These are phyloP conservation scores for Andrena flavipes DNA, from an alignment of 2,888 invertebrate species.

Conservation along the genomic window DNA sequence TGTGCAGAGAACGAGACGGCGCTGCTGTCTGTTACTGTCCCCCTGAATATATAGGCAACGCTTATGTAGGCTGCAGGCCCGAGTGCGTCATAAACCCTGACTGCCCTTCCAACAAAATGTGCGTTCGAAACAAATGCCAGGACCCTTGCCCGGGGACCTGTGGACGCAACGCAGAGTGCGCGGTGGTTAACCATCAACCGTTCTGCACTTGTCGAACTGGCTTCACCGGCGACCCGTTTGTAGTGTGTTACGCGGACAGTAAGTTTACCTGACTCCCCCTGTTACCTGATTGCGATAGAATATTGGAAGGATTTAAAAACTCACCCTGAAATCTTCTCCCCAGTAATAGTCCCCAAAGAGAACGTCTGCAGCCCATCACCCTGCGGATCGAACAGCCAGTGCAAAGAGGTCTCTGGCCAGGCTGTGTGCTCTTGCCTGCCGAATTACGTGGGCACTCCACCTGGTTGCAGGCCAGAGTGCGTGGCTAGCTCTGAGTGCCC, in stretches of 20 bases:
- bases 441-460: constrained; percentile 87
- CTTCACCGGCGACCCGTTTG: constrained; percentile 91
- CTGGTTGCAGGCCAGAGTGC: constrained; percentile 90
- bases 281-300: neutral
- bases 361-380: constrained; percentile 89
- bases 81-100: constrained; percentile 91
- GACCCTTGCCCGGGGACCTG: constrained; percentile 92
- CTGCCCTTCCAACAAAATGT: constrained; percentile 88
- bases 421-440: constrained; percentile 88
- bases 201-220: constrained; percentile 89
- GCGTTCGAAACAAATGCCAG: constrained; percentile 88
- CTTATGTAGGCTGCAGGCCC: constrained; percentile 87
- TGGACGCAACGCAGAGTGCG: constrained; percentile 90
- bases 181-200: constrained; percentile 90
- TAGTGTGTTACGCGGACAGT: constrained; percentile 52
- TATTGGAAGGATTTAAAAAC: neutral
- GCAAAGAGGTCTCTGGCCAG: constrained; percentile 87
- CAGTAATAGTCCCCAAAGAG: constrained; percentile 63
- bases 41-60: constrained; percentile 89
- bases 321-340: constrained; percentile 12
- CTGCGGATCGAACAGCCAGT: constrained; percentile 89
- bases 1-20: constrained; percentile 88
- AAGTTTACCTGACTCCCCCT: constrained; percentile 20
- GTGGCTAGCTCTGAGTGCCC: constrained; percentile 88
- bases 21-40: constrained; percentile 89